Evolutionary conservation across 92 coral and sea anemone species (phyloP).

Genomic region (Umimayanthus kanabou): DNA sequence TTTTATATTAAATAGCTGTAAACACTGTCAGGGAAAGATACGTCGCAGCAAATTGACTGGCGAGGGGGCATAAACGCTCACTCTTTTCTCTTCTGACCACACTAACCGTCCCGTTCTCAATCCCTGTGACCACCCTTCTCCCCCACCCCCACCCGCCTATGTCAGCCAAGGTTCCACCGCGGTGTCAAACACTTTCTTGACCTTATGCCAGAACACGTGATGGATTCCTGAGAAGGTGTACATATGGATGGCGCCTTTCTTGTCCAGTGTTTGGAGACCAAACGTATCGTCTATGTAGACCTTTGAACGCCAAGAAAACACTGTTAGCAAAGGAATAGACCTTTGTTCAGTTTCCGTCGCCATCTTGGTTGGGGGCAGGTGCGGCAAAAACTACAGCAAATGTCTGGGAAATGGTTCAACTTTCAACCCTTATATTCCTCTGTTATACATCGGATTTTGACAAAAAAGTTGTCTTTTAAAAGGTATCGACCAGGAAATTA

Average conservation of each 20-base stretch:
- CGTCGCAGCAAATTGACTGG: neutral
- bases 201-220: slow-evolving; percentile 94
- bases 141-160: too few species aligned
- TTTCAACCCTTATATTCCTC: too few species aligned
- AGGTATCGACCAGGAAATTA: too few species aligned
- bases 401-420: too few species aligned
- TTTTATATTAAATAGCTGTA: neutral
- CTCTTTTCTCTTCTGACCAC: neutral
- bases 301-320: slow-evolving; percentile 40
- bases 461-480: too few species aligned
- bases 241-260: slow-evolving; percentile 72
- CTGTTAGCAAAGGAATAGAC: neutral
- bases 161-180: slow-evolving; percentile 94
- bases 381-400: too few species aligned
- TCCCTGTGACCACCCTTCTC: neutral
- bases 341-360: too few species aligned
- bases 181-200: slow-evolving; percentile 80
- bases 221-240: slow-evolving; percentile 71
- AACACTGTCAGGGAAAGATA: neutral
- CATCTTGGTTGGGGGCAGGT: too few species aligned
- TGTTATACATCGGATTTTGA: too few species aligned
- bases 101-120: neutral
- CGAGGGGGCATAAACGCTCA: neutral
- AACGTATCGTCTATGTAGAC: slow-evolving; percentile 82
- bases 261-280: slow-evolving; percentile 88